phyloP scores from a whole-genome alignment of 2,888 invertebrate species.

The Drosophila fungiperda region DNA sequence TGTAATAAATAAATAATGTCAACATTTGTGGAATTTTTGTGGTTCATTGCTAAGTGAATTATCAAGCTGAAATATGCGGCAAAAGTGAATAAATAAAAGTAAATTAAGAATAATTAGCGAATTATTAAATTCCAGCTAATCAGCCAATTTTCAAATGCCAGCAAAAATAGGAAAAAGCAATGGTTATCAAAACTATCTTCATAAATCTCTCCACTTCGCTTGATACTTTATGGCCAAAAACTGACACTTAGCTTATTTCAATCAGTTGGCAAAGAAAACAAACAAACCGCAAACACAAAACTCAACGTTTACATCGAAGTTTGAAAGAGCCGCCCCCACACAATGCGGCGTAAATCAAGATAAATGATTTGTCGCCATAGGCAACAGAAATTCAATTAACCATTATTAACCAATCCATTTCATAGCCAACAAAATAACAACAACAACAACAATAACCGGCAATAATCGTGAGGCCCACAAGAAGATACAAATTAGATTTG shows the following conservation, averaged over 20 bases:
- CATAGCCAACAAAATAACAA: conserved; percentile 55
- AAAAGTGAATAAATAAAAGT: conserved; percentile 8
- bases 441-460: conserved; percentile 23
- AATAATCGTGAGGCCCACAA: conserved; percentile 56
- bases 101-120: not conserved
- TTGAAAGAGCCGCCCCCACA: conserved; percentile 46
- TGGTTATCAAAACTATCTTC: not conserved
- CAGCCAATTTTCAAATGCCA: not conserved
- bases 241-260: conserved; percentile 12
- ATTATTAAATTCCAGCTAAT: not conserved
- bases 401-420: conserved; percentile 79
- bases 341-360: conserved; percentile 77
- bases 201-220: not conserved
- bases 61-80: conserved; percentile 23
- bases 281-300: conserved; percentile 3
- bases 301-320: conserved; percentile 6
- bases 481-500: conserved; percentile 60
- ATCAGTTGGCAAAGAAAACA: conserved; percentile 15
- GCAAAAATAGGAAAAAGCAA: not conserved
- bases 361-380: conserved; percentile 79
- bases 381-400: conserved; percentile 81
- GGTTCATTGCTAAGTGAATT: conserved; percentile 35
- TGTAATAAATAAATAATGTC: conserved; percentile 5
- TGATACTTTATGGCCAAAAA: conserved; percentile 2
- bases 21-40: conserved; percentile 19